These are phyloP conservation scores for Drosophila borealis DNA, from an alignment of 2,888 invertebrate genomes.

Conservation along the genomic window DNA sequence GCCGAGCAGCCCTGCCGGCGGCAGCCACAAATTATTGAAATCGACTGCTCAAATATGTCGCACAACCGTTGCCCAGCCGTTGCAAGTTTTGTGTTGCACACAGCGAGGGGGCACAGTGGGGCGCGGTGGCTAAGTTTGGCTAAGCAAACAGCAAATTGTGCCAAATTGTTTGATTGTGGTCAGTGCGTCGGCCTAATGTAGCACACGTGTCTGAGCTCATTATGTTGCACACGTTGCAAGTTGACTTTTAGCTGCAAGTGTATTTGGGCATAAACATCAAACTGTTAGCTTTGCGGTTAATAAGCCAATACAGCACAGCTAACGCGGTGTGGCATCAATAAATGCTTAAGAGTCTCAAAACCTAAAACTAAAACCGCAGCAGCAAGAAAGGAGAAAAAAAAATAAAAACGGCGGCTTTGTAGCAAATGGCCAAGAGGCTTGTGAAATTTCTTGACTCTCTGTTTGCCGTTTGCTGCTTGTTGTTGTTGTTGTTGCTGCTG, in stretches of 20 bases:
- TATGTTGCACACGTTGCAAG: constrained; percentile 20
- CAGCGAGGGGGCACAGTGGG: not conserved
- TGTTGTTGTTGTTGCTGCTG: constrained; percentile 22
- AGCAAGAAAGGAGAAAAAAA: constrained; percentile 19
- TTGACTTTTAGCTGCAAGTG: constrained; percentile 11
- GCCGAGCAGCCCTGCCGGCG: constrained; percentile 21
- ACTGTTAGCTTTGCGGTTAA: constrained; percentile 11
- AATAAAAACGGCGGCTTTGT: constrained; percentile 24
- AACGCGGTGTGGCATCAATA: constrained; percentile 40
- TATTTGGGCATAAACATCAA: not conserved
- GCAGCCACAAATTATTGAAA: constrained; percentile 68
- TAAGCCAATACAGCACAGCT: constrained; percentile 17
- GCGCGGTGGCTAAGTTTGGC: not conserved
- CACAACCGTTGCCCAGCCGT: constrained; percentile 25
- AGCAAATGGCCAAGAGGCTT: constrained; percentile 75
- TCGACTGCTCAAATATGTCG: constrained; percentile 66
- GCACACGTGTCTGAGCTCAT: constrained; percentile 12
- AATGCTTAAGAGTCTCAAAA: constrained; percentile 33
- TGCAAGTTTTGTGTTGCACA: not conserved
- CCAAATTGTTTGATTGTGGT: constrained; percentile 34
- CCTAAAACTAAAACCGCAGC: constrained; percentile 36
- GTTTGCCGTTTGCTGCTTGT: constrained; percentile 21
- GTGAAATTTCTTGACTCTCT: constrained; percentile 67
- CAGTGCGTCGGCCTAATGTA: constrained; percentile 28
- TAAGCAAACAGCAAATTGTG: constrained; percentile 22